phyloP scores from a whole-genome alignment of 2,797 vertebrate genomes.

The Pangasius djambal region DNA sequence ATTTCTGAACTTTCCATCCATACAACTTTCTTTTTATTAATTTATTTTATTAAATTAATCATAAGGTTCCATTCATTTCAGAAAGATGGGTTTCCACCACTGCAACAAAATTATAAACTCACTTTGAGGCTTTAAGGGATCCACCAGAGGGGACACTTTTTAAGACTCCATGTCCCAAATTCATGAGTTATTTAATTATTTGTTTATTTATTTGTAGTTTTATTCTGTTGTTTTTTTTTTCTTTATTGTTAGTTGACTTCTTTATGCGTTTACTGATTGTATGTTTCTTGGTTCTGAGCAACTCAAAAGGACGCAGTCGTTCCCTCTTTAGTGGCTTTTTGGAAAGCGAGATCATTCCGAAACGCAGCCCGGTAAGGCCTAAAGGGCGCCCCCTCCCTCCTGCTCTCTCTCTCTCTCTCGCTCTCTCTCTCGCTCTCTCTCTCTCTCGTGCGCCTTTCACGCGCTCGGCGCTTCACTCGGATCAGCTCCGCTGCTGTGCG shows the following conservation, averaged over 20 bases:
- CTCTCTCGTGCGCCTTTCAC: neutral
- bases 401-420: neutral
- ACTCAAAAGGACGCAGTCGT: neutral
- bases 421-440: neutral
- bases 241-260: neutral
- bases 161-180: neutral
- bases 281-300: neutral
- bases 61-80: neutral
- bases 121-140: neutral
- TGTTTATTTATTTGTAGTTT: neutral
- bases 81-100: neutral
- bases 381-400: conserved; percentile 18
- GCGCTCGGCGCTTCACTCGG: conserved; percentile 17
- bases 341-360: neutral
- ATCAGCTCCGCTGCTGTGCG: neutral
- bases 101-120: neutral
- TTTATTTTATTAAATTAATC: too few relatives aligned
- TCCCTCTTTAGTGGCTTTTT: neutral
- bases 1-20: neutral
- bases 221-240: neutral
- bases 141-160: neutral
- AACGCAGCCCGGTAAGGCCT: neutral
- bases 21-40: neutral
- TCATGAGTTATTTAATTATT: neutral
- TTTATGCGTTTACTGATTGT: neutral